Conservation (phyloP, 2,888 invertebrate species). For the Nasonia oneida region DNA sequence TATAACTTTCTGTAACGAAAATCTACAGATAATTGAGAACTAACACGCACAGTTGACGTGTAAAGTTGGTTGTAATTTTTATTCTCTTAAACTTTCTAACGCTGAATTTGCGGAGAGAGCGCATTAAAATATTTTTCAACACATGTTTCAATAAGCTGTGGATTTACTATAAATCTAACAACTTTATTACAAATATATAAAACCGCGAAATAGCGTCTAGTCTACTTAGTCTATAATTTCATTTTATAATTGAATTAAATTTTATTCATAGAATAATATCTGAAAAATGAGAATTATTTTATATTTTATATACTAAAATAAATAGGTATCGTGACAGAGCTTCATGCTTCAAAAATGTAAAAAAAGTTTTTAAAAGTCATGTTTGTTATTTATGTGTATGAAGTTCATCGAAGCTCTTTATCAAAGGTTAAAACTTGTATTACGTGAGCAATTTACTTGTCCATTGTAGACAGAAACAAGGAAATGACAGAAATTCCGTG, state of each 20-base stretch:
- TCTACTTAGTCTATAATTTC: constrained; percentile 61
- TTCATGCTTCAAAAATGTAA: constrained; percentile 45
- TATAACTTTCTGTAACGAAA: constrained; percentile 40
- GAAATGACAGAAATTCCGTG: constrained; percentile 14
- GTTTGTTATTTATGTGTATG: constrained; percentile 36
- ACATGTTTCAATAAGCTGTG: constrained; percentile 31
- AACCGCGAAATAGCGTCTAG: constrained; percentile 61
- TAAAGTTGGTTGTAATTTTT: constrained; percentile 54
- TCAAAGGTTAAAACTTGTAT: constrained; percentile 39
- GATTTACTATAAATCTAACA: constrained; percentile 28
- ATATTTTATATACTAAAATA: constrained; percentile 63
- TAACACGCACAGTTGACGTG: constrained; percentile 26
- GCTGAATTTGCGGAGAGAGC: constrained; percentile 24
- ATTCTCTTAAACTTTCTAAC: constrained; percentile 38
- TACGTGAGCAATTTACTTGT: constrained; percentile 39
- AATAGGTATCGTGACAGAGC: constrained; percentile 36
- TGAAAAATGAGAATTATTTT: constrained; percentile 58
- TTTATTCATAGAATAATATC: constrained; percentile 58
- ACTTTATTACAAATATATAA: constrained; percentile 30
- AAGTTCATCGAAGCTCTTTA: constrained; percentile 39
- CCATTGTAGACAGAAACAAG: constrained; percentile 21
- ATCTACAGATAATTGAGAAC: constrained; percentile 30
- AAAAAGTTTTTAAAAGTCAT: constrained; percentile 35
- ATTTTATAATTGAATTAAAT: constrained; percentile 57
- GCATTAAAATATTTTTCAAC: constrained; percentile 49